phyloP scores from a whole-genome alignment of 1,140 invertebrate species.

The Chlorops oryzae region DNA sequence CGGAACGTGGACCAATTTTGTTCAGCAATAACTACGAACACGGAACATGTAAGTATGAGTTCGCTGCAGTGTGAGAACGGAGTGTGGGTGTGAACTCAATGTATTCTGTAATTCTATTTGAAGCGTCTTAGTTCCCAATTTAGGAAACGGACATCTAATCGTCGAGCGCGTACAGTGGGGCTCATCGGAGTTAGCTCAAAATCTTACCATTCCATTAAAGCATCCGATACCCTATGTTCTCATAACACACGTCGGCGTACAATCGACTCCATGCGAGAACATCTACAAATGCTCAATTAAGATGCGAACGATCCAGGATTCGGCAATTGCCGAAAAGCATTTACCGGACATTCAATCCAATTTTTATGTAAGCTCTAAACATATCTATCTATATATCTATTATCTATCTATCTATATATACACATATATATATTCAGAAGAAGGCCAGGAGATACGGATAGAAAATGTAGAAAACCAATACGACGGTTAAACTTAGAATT shows the following conservation, averaged over 20 bases:
- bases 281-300: slow-evolving; percentile 43
- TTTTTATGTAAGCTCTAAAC: slow-evolving; percentile 36
- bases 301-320: slow-evolving; percentile 45
- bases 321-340: slow-evolving; percentile 32
- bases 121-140: slow-evolving; percentile 40
- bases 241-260: slow-evolving; percentile 48
- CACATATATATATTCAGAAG: too few relatives aligned
- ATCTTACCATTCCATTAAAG: slow-evolving; percentile 23
- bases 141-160: slow-evolving; percentile 45
- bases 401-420: not conserved
- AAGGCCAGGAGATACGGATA: too few relatives aligned
- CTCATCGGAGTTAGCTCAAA: slow-evolving; percentile 38
- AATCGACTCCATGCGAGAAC: slow-evolving; percentile 26
- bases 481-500: too few relatives aligned
- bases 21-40: slow-evolving; percentile 41
- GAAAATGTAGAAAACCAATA: too few relatives aligned
- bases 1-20: slow-evolving; percentile 19
- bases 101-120: too few relatives aligned
- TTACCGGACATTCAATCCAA: slow-evolving; percentile 46
- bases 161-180: slow-evolving; percentile 50
- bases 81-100: too few relatives aligned
- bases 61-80: too few relatives aligned
- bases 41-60: slow-evolving; percentile 38
- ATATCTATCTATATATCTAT: not conserved
- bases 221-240: slow-evolving; percentile 46